Percentiles rank a stretch among this genome's conserved stretches.
Conservation (phyloP, 1,140 invertebrate species). For the Drosophila pseudoananassae region DNA sequence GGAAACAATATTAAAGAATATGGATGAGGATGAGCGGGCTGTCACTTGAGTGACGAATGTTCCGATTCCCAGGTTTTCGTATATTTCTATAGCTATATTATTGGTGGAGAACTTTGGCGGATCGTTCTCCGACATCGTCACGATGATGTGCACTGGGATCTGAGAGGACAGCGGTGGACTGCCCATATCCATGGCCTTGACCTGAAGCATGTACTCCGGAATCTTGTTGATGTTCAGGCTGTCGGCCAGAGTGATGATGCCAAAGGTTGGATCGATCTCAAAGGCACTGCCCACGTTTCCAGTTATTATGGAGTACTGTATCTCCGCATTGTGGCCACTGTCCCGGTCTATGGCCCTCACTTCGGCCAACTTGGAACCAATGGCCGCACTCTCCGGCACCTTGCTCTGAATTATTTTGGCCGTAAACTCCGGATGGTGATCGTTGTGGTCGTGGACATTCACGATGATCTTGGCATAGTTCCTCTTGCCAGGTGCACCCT, state of each 20-base stretch:
- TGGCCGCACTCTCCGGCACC: constrained; percentile 90
- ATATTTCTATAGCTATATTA: constrained; percentile 91
- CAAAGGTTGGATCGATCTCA: constrained; percentile 90
- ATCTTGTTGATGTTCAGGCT: constrained; percentile 89
- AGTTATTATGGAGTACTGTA: constrained; percentile 92
- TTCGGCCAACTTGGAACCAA: constrained; percentile 90
- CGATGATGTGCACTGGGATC: constrained; percentile 92
- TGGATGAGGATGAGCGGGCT: constrained; percentile 91
- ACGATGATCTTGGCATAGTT: constrained; percentile 93
- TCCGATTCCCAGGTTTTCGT: constrained; percentile 92
- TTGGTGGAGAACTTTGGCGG: constrained; percentile 90
- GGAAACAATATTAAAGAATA: constrained; percentile 92
- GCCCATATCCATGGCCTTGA: constrained; percentile 93
- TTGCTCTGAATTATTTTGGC: constrained; percentile 90
- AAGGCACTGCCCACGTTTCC: constrained; percentile 95
- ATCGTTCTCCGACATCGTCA: constrained; percentile 95
- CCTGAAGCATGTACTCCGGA: constrained; percentile 92
- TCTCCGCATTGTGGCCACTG: constrained; percentile 91
- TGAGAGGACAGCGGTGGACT: constrained; percentile 89
- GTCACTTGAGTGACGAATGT: constrained; percentile 91
- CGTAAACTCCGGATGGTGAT: constrained; percentile 93
- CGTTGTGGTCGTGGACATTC: constrained; percentile 94
- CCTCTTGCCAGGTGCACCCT: constrained; percentile 92
- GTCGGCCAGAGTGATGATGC: constrained; percentile 90
- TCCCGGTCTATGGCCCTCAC: constrained; percentile 92